These are phyloP conservation scores for Leptopterna dolabrata DNA, from an alignment of 2,888 invertebrate species.

Conservation along the genomic window DNA sequence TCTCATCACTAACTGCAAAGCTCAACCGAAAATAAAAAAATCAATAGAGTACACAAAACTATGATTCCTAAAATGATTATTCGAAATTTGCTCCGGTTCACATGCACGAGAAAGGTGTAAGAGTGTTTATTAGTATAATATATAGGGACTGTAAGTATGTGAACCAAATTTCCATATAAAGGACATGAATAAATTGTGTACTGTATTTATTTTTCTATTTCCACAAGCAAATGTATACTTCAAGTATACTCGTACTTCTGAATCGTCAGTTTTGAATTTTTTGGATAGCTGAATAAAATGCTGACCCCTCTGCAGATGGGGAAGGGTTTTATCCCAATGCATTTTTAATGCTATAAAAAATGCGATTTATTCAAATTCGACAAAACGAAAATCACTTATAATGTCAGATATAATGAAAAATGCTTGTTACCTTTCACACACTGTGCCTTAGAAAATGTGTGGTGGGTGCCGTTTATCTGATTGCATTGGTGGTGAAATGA, in stretches of 20 bases:
- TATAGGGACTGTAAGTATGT: background rate
- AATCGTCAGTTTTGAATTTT: background rate
- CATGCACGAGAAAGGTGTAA: background rate
- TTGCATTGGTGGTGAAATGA: background rate
- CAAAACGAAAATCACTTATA: background rate
- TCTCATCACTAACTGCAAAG: conserved; percentile 24
- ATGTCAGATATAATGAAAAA: background rate
- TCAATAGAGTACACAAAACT: conserved; percentile 30
- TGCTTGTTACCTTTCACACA: conserved; percentile 21
- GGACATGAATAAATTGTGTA: conserved; percentile 2
- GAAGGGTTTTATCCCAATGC: background rate
- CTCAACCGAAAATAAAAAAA: conserved; percentile 30
- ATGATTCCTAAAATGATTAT: background rate
- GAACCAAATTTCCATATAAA: background rate
- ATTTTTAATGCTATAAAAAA: background rate
- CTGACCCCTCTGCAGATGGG: background rate
- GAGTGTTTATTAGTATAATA: background rate
- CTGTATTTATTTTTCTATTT: conserved; percentile 33
- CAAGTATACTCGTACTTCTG: background rate
- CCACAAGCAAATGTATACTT: conserved; percentile 11
- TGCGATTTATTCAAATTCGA: background rate
- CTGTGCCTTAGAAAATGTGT: conserved; percentile 36
- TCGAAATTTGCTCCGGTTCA: background rate
- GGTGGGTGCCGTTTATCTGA: conserved; percentile 20
- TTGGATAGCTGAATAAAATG: background rate